Conservation (phyloP, 2,888 invertebrate genomes). For the Aricia artaxerxes region DNA sequence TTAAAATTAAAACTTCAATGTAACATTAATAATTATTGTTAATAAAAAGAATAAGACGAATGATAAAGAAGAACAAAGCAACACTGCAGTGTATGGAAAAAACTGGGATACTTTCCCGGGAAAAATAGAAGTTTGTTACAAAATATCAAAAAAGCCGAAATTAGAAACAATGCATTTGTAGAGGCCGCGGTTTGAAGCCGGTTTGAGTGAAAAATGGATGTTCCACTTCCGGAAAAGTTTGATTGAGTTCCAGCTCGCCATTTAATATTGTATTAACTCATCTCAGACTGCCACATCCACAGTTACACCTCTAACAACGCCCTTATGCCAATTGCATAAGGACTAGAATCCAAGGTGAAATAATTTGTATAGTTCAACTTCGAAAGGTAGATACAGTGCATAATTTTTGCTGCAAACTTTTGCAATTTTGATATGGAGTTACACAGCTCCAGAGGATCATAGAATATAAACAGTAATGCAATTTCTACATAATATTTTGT, state of each 20-base stretch:
- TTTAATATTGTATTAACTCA: constrained; percentile 28
- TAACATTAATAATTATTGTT: too few relatives aligned
- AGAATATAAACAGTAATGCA: constrained; percentile 8
- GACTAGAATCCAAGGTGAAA: background rate
- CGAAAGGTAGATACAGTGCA: constrained; percentile 2
- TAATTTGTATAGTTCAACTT: background rate
- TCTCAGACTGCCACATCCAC: constrained; percentile 4
- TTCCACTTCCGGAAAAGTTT: constrained; percentile 51
- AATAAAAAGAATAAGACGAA: background rate
- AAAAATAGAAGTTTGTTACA: background rate
- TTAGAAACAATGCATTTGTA: constrained; percentile 1
- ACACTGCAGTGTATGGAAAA: background rate
- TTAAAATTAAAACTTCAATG: too few relatives aligned
- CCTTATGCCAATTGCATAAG: background rate
- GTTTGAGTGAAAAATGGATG: constrained; percentile 39
- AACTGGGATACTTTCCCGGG: background rate
- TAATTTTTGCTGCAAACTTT: constrained; percentile 17
- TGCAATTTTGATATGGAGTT: constrained; percentile 17
- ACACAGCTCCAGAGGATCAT: constrained; percentile 6
- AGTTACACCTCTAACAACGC: background rate
- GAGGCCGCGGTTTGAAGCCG: background rate
- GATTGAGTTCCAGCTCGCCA: constrained; percentile 44
- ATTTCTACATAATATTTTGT: constrained; percentile 6
- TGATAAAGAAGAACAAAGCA: background rate
- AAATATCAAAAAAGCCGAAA: background rate